These are phyloP conservation scores for Anarsia innoxiella DNA, from an alignment of 2,888 invertebrate genomes.

Conservation along the genomic window DNA sequence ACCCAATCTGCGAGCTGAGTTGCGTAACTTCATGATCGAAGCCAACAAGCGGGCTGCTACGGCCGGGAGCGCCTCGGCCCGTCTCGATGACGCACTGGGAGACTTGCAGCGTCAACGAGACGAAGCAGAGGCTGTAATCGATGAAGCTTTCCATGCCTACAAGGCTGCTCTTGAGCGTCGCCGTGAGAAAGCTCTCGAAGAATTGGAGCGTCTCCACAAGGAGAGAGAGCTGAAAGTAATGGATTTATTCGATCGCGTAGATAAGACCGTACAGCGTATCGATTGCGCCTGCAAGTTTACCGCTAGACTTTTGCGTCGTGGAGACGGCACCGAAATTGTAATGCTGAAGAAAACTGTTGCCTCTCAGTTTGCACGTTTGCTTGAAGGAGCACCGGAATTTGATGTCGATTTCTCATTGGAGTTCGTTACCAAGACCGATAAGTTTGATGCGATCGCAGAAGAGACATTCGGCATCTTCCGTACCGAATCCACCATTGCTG, in stretches of 20 bases:
- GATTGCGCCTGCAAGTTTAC: conserved; percentile 92
- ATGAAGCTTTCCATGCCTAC: conserved; percentile 86
- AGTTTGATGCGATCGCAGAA: conserved; percentile 83
- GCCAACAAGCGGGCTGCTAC: conserved; percentile 84
- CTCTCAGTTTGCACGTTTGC: conserved; percentile 84
- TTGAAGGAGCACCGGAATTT: conserved; percentile 87
- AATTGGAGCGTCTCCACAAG: conserved; percentile 85
- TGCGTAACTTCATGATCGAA: conserved; percentile 83
- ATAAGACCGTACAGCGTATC: conserved; percentile 88
- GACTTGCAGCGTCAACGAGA: conserved; percentile 92
- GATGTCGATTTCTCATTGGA: conserved; percentile 87
- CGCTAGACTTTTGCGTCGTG: conserved; percentile 85
- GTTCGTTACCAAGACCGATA: conserved; percentile 86
- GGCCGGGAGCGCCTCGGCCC: conserved; percentile 84
- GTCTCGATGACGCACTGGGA: conserved; percentile 85
- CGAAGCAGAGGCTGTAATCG: conserved; percentile 87
- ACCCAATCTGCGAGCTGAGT: conserved; percentile 83
- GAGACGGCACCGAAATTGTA: conserved; percentile 89
- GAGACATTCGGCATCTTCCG: conserved; percentile 84
- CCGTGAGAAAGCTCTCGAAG: conserved; percentile 83
- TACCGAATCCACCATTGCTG: conserved; percentile 77
- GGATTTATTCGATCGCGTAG: conserved; percentile 89
- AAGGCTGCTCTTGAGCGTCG: conserved; percentile 88
- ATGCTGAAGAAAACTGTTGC: conserved; percentile 87
- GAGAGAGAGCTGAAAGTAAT: conserved; percentile 91